Evolutionary conservation across 2,113 vertebrate genomes (phyloP).

Genomic region (Asarcornis scutulata): DNA sequence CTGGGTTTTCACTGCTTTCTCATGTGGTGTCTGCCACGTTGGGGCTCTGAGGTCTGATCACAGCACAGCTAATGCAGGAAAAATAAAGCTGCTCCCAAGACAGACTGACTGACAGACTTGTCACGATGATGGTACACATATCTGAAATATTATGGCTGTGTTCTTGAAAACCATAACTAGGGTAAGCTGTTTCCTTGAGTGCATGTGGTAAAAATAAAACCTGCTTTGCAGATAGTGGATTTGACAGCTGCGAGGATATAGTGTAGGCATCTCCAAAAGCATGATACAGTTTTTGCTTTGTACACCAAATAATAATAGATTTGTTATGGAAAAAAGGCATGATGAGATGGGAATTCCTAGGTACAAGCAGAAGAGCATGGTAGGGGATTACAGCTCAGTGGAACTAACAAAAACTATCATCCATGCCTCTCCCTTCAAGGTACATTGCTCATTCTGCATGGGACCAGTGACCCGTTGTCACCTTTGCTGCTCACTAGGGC

Average conservation of each 20-base stretch:
- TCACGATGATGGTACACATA: slow-evolving; percentile 25
- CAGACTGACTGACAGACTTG: slow-evolving; percentile 60
- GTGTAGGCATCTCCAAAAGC: background rate
- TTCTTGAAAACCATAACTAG: background rate
- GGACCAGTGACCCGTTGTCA: background rate
- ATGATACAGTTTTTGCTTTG: background rate
- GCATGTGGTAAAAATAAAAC: slow-evolving; percentile 41
- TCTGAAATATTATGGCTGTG: slow-evolving; percentile 32
- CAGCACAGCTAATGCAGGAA: slow-evolving; percentile 19
- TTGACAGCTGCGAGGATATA: background rate
- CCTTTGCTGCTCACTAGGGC: background rate
- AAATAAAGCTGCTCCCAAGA: slow-evolving; percentile 61
- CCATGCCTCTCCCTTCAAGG: background rate
- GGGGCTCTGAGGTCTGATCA: slow-evolving; percentile 27
- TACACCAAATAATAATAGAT: background rate
- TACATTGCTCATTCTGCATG: background rate
- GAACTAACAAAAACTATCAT: background rate
- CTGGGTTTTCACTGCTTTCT: background rate
- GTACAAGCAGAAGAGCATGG: background rate
- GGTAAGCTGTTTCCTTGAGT: slow-evolving; percentile 29
- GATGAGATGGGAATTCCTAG: background rate
- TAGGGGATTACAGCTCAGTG: background rate
- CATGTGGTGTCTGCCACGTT: background rate
- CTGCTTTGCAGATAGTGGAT: slow-evolving; percentile 33
- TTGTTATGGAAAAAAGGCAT: background rate